These are phyloP conservation scores for Arizona elegans DNA, from an alignment of 2,113 vertebrate genomes.

Conservation along the genomic window DNA sequence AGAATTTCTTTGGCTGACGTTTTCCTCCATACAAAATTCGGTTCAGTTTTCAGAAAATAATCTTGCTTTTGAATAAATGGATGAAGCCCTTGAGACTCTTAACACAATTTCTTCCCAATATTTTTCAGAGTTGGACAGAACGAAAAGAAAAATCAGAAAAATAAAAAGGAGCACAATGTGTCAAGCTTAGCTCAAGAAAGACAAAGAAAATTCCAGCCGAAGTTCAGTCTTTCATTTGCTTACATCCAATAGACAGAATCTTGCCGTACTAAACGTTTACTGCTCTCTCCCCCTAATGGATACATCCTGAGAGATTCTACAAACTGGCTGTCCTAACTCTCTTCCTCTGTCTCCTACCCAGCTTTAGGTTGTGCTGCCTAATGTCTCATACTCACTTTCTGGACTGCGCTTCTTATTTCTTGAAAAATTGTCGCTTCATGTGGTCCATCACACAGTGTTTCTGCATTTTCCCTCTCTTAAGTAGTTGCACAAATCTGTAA, in stretches of 20 bases:
- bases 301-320: not conserved
- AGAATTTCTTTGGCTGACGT: not conserved
- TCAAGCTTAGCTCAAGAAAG: not conserved
- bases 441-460: not conserved
- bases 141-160: not conserved
- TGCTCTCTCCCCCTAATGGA: not conserved
- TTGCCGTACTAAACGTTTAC: not conserved
- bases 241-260: not conserved
- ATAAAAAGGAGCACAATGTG: not conserved
- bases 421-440: not conserved
- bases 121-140: not conserved
- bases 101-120: not conserved
- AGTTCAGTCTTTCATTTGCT: not conserved
- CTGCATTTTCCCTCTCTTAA: not conserved
- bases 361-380: not conserved
- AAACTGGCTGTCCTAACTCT: not conserved
- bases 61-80: not conserved
- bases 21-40: not conserved
- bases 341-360: not conserved
- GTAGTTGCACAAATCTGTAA: not conserved
- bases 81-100: not conserved
- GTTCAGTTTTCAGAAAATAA: not conserved
- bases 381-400: not conserved
- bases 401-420: not conserved
- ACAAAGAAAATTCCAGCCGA: not conserved